Percentiles rank a stretch among this genome's conserved stretches.
These are phyloP conservation scores for Ennomos erosarius DNA, from an alignment of 2,888 invertebrate species.

Conservation along the genomic window DNA sequence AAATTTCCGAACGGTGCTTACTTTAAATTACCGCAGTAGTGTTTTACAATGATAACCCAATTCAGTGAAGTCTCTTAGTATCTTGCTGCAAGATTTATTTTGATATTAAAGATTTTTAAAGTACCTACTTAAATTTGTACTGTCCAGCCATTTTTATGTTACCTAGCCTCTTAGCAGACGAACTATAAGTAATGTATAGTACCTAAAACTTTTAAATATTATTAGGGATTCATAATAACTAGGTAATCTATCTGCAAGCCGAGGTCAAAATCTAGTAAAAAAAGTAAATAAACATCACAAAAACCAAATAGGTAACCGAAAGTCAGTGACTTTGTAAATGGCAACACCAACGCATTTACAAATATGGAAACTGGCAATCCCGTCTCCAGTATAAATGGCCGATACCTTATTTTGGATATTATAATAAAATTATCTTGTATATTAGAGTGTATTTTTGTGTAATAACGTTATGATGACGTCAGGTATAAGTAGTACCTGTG, in stretches of 20 bases:
- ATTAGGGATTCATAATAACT: no score
- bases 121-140: no score
- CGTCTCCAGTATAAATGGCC: slow-evolving; percentile 24
- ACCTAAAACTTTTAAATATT: no score
- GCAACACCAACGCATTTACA: slow-evolving; percentile 34
- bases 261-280: not conserved
- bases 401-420: slow-evolving; percentile 28
- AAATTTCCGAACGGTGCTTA: no score
- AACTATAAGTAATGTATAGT: no score
- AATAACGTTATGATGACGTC: slow-evolving; percentile 28
- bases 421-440: slow-evolving; percentile 29
- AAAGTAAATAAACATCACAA: not conserved
- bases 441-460: slow-evolving; percentile 10
- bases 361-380: slow-evolving; percentile 30
- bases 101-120: no score
- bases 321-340: slow-evolving; percentile 37
- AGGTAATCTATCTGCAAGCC: not conserved
- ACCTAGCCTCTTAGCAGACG: no score
- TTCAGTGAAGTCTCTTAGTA: no score
- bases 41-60: no score
- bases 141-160: no score
- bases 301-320: slow-evolving; percentile 7
- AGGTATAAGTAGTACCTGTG: slow-evolving; percentile 2
- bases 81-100: no score
- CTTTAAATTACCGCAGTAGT: no score